phyloP scores from a whole-genome alignment of 2,113 vertebrate genomes.

The Lophochroa leadbeateri region DNA sequence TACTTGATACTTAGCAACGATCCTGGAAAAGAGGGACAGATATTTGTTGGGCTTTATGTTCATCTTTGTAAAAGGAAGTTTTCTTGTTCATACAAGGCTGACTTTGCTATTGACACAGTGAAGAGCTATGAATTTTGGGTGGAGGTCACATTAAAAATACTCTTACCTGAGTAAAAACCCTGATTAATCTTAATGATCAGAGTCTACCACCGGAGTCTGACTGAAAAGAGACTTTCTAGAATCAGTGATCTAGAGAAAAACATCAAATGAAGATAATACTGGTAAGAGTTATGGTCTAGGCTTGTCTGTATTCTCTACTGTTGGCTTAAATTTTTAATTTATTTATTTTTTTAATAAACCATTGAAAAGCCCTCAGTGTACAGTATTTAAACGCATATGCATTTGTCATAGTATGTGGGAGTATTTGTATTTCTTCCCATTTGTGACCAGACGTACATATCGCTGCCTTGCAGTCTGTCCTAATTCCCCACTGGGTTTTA shows the following conservation, averaged over 20 bases:
- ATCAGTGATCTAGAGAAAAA: not conserved
- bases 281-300: not conserved
- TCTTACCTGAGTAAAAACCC: not conserved
- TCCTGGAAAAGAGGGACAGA: not conserved
- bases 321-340: not conserved
- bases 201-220: not conserved
- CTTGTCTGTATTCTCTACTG: not conserved
- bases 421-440: not conserved
- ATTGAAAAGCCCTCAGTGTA: not conserved
- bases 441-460: not conserved
- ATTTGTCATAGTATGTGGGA: not conserved
- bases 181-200: not conserved
- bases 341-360: not conserved
- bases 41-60: not conserved
- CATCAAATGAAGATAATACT: not conserved
- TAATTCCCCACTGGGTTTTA: not conserved
- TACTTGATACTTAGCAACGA: slow-evolving; percentile 7
- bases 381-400: not conserved
- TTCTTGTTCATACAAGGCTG: not conserved
- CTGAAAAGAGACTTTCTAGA: not conserved
- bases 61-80: not conserved
- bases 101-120: not conserved
- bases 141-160: not conserved
- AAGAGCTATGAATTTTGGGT: not conserved
- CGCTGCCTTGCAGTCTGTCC: not conserved